These are phyloP conservation scores for Eugnorisma glareosa DNA, from an alignment of 2,888 invertebrate species.

Conservation along the genomic window DNA sequence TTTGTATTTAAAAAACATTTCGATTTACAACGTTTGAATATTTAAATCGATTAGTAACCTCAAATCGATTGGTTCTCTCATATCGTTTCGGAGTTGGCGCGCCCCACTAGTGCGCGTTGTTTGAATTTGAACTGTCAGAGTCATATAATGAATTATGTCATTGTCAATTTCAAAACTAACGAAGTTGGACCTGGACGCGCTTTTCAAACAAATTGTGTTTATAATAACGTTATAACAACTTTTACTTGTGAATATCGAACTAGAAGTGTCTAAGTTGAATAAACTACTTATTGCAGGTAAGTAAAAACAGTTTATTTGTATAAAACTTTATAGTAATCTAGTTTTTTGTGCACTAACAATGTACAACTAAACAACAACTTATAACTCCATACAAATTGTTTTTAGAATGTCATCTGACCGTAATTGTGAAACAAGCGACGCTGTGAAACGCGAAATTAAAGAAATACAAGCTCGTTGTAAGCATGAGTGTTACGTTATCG, in stretches of 20 bases:
- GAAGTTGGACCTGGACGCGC: conserved; percentile 17
- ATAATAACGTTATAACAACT: not conserved
- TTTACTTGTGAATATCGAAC: conserved; percentile 24
- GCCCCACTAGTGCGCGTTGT: conserved; percentile 37
- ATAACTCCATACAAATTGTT: conserved; percentile 41
- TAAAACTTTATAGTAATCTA: not conserved
- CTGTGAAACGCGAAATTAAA: conserved; percentile 79
- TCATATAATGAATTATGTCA: conserved; percentile 29
- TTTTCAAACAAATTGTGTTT: not conserved
- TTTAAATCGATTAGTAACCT: conserved; percentile 29
- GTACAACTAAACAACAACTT: no score
- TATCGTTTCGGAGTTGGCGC: not conserved
- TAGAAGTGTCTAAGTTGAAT: conserved; percentile 17
- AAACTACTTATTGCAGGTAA: conserved; percentile 44
- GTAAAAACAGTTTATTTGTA: conserved; percentile 25
- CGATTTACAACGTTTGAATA: not conserved
- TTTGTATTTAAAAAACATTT: not conserved
- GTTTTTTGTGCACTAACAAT: not conserved
- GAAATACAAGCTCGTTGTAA: conserved; percentile 76
- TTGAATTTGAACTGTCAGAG: conserved; percentile 36
- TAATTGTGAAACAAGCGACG: conserved; percentile 75
- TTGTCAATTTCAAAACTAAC: conserved; percentile 48
- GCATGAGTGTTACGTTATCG: conserved; percentile 77
- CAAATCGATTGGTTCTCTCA: conserved; percentile 14
- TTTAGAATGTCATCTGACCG: conserved; percentile 77